Percentiles rank a stretch among this genome's conserved stretches.
Evolutionary conservation across 2,797 vertebrate genomes (phyloP).

Genomic region (Heliangelus exortis): DNA sequence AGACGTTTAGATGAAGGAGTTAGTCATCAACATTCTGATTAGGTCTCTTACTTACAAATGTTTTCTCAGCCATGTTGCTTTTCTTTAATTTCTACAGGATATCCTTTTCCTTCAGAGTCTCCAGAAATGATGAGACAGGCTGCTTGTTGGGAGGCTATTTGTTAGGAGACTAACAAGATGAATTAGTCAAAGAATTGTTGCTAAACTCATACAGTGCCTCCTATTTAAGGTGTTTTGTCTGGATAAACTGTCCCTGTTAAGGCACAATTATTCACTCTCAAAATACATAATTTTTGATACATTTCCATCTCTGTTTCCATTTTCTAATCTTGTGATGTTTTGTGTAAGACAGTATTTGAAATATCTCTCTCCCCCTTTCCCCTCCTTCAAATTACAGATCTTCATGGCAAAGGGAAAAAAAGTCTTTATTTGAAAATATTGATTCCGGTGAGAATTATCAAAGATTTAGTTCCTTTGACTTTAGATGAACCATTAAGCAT

Average conservation of each 20-base stretch:
- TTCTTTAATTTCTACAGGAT: conserved; percentile 72
- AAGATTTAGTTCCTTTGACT: neutral
- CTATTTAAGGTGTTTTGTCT: conserved; percentile 74
- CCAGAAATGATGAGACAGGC: conserved; percentile 36
- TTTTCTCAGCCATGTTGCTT: conserved; percentile 57
- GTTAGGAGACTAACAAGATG: conserved; percentile 78
- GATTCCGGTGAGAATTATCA: neutral
- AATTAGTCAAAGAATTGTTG: conserved; percentile 80
- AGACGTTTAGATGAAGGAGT: conserved; percentile 37
- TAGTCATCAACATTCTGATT: conserved; percentile 41
- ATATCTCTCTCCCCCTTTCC: neutral
- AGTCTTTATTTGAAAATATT: neutral
- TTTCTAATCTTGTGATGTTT: neutral
- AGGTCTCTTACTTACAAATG: conserved; percentile 63
- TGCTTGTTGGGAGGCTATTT: conserved; percentile 59
- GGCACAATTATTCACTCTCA: neutral
- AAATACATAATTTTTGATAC: neutral
- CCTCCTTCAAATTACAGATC: neutral
- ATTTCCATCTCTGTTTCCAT: neutral
- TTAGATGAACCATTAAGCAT: neutral
- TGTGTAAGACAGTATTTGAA: neutral
- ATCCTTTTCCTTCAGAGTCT: conserved; percentile 69
- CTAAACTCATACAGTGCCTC: conserved; percentile 65
- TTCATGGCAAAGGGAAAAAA: accelerated
- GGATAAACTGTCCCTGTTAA: conserved; percentile 72